A percentile compares a stretch with the other conserved stretches of the same genome.
These are phyloP conservation scores for Hydrolagus colliei DNA, from an alignment of 2,797 vertebrate species.

Conservation along the genomic window DNA sequence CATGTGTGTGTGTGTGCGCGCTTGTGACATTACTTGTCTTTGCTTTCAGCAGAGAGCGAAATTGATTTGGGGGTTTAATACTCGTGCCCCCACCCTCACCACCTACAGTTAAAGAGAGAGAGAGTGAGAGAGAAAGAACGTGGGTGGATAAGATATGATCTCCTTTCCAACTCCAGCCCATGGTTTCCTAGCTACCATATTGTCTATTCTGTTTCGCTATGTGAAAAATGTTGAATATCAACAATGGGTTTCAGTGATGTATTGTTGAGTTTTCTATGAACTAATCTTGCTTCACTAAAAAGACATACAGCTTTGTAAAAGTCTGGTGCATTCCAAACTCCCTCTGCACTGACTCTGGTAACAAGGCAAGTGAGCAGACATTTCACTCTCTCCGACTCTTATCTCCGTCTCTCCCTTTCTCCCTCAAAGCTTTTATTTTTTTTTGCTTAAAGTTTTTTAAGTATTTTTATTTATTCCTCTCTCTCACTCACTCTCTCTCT, in stretches of 20 bases:
- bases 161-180: constrained; percentile 88
- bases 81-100: constrained; percentile 42
- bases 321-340: constrained; percentile 93
- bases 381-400: constrained; percentile 47
- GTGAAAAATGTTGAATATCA: constrained; percentile 99
- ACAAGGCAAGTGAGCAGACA: constrained; percentile 69
- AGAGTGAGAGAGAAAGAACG: constrained; percentile 75
- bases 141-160: constrained; percentile 82
- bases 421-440: constrained; percentile 49
- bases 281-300: constrained; percentile 99
- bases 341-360: constrained; percentile 78
- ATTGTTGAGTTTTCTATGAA: constrained; percentile 99
- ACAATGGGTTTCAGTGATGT: constrained; percentile 99
- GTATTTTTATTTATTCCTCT: too few species aligned
- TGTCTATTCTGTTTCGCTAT: constrained; percentile 99
- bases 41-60: constrained; percentile 55
- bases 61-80: constrained; percentile 76
- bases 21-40: constrained; percentile 46
- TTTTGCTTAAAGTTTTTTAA: not conserved
- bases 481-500: too few species aligned
- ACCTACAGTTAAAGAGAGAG: constrained; percentile 72
- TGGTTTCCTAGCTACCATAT: constrained; percentile 98
- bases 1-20: too few species aligned
- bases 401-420: constrained; percentile 52
- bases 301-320: constrained; percentile 91